Percentiles rank a stretch among this genome's conserved stretches.
These are phyloP conservation scores for Chymomyza costata DNA, from an alignment of 1,140 invertebrate genomes.

Conservation along the genomic window DNA sequence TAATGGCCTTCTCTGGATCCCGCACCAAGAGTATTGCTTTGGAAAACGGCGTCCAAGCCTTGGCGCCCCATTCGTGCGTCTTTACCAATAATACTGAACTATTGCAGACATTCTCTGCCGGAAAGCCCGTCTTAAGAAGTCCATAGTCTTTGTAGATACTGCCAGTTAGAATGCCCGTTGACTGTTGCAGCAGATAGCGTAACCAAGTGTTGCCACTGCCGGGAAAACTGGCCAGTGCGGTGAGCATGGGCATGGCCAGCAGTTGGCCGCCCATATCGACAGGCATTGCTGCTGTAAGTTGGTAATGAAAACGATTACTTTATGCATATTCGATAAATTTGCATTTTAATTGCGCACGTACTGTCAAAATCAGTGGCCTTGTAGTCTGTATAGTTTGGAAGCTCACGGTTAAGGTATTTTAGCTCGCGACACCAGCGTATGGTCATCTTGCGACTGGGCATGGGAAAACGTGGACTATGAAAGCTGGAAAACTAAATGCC, in stretches of 20 bases:
- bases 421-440: conserved; percentile 72
- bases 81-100: conserved; percentile 87
- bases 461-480: conserved; percentile 60
- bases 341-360: conserved; percentile 18
- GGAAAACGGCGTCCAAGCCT: conserved; percentile 78
- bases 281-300: conserved; percentile 37
- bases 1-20: conserved; percentile 83
- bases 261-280: conserved; percentile 37
- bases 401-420: conserved; percentile 63
- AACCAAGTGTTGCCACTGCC: conserved; percentile 90
- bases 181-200: conserved; percentile 85
- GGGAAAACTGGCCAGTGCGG: conserved; percentile 84
- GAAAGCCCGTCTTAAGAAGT: conserved; percentile 84
- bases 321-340: too few species aligned
- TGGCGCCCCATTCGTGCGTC: conserved; percentile 84
- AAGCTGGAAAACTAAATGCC: conserved; percentile 52
- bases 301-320: not conserved
- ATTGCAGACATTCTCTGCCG: conserved; percentile 85
- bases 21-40: conserved; percentile 83
- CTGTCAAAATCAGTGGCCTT: conserved; percentile 56
- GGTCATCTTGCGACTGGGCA: conserved; percentile 62
- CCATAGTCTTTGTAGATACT: conserved; percentile 87
- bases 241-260: conserved; percentile 42
- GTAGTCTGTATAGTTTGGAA: conserved; percentile 60
- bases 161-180: conserved; percentile 84